phyloP scores from a whole-genome alignment of 1,140 invertebrate genomes.

The Heliconius eleuchia region DNA sequence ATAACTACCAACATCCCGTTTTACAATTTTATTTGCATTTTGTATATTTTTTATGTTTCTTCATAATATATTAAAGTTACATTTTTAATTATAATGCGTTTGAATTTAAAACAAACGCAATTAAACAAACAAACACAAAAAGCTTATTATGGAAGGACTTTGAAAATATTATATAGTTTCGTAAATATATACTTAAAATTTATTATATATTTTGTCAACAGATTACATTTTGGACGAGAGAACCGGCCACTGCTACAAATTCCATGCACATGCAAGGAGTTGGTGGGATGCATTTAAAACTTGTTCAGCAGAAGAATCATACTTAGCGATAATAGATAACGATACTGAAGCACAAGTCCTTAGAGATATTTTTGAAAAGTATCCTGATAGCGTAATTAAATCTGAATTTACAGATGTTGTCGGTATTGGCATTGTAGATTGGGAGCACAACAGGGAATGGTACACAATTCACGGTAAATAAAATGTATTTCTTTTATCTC shows the following conservation, averaged over 20 bases:
- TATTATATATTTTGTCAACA: background rate
- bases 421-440: background rate
- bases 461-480: background rate
- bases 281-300: background rate
- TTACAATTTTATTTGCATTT: too few relatives aligned
- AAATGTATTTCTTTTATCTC: background rate
- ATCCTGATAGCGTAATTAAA: background rate
- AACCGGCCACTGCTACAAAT: constrained; percentile 19
- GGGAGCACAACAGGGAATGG: constrained; percentile 3
- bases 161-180: too few relatives aligned
- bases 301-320: constrained; percentile 2
- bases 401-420: background rate
- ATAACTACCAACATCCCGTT: too few relatives aligned
- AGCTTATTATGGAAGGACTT: too few relatives aligned
- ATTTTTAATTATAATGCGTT: too few relatives aligned
- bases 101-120: too few relatives aligned
- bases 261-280: background rate
- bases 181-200: too few relatives aligned
- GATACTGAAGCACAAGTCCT: background rate
- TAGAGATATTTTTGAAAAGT: background rate
- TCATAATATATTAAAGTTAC: too few relatives aligned
- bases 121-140: too few relatives aligned
- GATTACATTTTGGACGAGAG: background rate
- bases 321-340: constrained; percentile 7
- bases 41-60: too few relatives aligned